Conservation (phyloP, 2,113 vertebrate species). For the Ursus arctos region DNA sequence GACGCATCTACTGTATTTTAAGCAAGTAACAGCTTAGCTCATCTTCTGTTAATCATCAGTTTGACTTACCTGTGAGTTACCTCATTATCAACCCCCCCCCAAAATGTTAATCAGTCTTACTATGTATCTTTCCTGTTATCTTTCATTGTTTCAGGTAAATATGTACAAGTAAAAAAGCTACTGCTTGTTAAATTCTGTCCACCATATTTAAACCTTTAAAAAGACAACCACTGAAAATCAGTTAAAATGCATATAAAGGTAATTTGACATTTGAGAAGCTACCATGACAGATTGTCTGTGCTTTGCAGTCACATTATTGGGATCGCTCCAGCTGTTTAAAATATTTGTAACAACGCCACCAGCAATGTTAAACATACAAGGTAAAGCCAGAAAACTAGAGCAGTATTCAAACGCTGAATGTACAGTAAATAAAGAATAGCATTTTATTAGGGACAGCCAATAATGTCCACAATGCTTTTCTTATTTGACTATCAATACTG, state of each 20-base stretch:
- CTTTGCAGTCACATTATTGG: neutral
- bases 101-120: neutral
- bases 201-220: neutral
- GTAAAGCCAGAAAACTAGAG: conserved; percentile 58
- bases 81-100: neutral
- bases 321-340: neutral
- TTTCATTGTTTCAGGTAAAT: neutral
- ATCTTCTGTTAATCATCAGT: neutral
- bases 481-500: conserved; percentile 32
- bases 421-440: conserved; percentile 53
- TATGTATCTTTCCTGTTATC: neutral
- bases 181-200: neutral
- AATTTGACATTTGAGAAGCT: neutral
- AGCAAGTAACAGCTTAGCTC: neutral
- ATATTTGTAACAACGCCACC: conserved; percentile 34
- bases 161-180: neutral
- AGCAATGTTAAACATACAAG: neutral
- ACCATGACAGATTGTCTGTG: neutral
- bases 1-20: neutral
- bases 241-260: neutral
- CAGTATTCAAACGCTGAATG: conserved; percentile 73
- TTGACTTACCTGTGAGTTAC: conserved; percentile 68
- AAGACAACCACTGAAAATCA: neutral
- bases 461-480: conserved; percentile 65
- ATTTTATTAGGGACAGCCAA: conserved; percentile 78